phyloP scores from a whole-genome alignment of 2,888 invertebrate species.

The Esperia sulphurella region DNA sequence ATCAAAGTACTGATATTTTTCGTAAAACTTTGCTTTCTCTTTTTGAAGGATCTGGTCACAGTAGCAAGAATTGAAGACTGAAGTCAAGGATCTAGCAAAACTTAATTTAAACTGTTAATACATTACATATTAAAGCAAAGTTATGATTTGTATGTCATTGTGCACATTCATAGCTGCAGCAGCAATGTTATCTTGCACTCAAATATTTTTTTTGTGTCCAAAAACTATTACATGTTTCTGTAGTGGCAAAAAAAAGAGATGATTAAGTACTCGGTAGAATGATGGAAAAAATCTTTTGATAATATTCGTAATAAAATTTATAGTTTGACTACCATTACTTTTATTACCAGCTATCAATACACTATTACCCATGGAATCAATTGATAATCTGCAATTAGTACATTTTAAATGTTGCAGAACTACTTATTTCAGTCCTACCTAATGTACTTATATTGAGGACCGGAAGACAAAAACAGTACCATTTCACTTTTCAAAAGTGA shows the following conservation, averaged over 20 bases:
- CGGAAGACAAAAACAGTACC: too few relatives aligned
- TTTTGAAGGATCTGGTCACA: constrained; percentile 33
- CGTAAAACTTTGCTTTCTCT: constrained; percentile 54
- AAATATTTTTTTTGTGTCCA: constrained; percentile 18
- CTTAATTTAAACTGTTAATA: not conserved
- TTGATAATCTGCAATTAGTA: too few relatives aligned
- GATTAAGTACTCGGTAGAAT: constrained; percentile 18
- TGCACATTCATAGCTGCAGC: constrained; percentile 36
- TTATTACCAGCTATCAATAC: too few relatives aligned
- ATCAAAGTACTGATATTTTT: constrained; percentile 19
- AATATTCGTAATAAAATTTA: too few relatives aligned
- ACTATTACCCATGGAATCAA: too few relatives aligned
- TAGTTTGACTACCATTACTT: too few relatives aligned
- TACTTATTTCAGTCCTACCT: too few relatives aligned
- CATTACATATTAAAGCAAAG: not conserved
- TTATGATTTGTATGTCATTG: constrained; percentile 46
- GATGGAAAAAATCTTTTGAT: constrained; percentile 29
- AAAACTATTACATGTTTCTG: constrained; percentile 28
- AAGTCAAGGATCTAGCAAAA: not conserved
- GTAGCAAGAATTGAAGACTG: constrained; percentile 24
- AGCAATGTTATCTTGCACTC: constrained; percentile 34
- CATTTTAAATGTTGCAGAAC: too few relatives aligned
- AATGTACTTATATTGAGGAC: too few relatives aligned
- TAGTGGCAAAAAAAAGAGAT: constrained; percentile 15
- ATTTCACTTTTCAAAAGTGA: too few relatives aligned